These are phyloP conservation scores for Echinometra lucunter DNA, from an alignment of 53 echinoderm and acorn worm species.

Conservation along the genomic window DNA sequence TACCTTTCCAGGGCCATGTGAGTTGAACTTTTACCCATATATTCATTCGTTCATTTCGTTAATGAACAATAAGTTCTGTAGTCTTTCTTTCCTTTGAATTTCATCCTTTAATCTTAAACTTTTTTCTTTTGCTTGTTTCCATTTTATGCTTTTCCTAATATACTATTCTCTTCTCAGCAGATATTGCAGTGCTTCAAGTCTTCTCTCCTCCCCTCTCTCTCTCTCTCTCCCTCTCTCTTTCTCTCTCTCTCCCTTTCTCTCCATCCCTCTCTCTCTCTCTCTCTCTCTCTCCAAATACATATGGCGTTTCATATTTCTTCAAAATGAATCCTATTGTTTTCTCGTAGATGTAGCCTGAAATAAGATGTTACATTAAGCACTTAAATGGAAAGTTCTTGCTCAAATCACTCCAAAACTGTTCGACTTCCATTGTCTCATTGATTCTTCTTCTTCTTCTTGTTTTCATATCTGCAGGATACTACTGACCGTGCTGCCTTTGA, in stretches of 20 bases:
- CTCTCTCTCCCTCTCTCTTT: neutral
- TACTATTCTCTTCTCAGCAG: too few relatives aligned
- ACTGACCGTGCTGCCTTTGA: conserved; percentile 71
- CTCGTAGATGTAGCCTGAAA: too few relatives aligned
- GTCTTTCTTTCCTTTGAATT: neutral
- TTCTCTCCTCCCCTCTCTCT: neutral
- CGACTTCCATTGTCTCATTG: neutral
- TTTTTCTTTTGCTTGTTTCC: neutral
- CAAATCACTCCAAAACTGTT: neutral
- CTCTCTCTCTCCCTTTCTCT: neutral
- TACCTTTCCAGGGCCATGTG: conserved; percentile 64
- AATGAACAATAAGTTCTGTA: too few relatives aligned
- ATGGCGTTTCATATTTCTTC: too few relatives aligned
- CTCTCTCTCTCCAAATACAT: neutral
- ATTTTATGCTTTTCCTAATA: too few relatives aligned
- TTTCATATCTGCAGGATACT: conserved; percentile 23
- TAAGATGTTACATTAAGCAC: neutral
- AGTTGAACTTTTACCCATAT: neutral
- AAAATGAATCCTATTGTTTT: too few relatives aligned
- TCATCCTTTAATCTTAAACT: neutral
- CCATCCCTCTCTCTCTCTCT: neutral
- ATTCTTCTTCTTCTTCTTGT: neutral
- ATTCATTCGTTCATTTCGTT: too few relatives aligned
- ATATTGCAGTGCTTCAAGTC: too few relatives aligned
- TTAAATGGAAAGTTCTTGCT: neutral